These are phyloP conservation scores for Cirrhinus mrigala DNA, from an alignment of 2,797 vertebrate species.

Conservation along the genomic window DNA sequence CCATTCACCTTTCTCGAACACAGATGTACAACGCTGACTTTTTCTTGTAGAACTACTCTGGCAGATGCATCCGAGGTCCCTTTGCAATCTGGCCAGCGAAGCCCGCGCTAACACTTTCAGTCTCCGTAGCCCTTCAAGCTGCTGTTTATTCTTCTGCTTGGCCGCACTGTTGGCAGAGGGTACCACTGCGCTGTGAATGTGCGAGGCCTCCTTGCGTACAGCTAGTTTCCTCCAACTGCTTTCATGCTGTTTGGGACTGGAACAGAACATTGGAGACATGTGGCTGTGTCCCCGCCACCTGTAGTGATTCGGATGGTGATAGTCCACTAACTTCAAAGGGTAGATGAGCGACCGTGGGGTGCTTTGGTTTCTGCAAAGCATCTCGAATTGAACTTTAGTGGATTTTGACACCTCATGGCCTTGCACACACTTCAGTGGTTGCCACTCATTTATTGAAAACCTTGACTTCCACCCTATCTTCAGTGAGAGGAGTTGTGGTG, in stretches of 20 bases:
- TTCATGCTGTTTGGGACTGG: constrained; percentile 30
- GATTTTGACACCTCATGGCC: not conserved
- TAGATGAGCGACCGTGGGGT: constrained; percentile 3
- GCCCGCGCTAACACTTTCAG: constrained; percentile 25
- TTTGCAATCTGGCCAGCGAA: constrained; percentile 26
- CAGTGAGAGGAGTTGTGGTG: no score
- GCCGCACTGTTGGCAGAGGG: constrained; percentile 40
- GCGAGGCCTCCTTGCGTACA: constrained; percentile 9
- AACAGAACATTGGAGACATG: constrained; percentile 46
- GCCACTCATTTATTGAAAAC: not conserved
- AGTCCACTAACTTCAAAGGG: not conserved
- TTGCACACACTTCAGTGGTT: not conserved
- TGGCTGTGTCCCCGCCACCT: constrained; percentile 41
- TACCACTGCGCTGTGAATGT: constrained; percentile 29
- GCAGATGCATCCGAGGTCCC: constrained; percentile 8
- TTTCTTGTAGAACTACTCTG: constrained; percentile 1
- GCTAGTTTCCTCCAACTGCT: constrained; percentile 34
- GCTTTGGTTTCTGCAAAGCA: constrained; percentile 6
- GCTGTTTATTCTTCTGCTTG: constrained; percentile 47
- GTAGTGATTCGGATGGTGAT: constrained; percentile 37
- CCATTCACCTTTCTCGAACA: not conserved
- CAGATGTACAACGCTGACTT: not conserved
- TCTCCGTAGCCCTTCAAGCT: constrained; percentile 3
- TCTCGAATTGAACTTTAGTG: not conserved
- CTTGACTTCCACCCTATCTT: not conserved